Conservation (phyloP, 2,113 vertebrate species). For the Dinomys branickii region DNA sequence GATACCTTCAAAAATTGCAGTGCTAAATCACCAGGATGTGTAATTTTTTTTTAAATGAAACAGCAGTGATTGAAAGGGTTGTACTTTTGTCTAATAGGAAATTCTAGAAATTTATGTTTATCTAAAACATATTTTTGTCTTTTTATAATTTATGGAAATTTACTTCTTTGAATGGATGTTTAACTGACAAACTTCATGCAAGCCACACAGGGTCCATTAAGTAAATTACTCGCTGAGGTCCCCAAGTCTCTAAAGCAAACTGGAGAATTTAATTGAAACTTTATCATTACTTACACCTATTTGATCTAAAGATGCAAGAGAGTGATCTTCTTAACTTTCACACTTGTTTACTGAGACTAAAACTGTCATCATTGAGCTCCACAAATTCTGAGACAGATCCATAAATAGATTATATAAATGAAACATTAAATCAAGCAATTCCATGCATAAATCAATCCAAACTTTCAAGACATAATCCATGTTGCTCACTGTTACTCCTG, state of each 20-base stretch:
- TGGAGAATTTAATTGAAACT: constrained; percentile 76
- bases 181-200: constrained; percentile 42
- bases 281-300: constrained; percentile 40
- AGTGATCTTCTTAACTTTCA: constrained; percentile 49
- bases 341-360: background rate
- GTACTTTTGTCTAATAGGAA: background rate
- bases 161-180: background rate
- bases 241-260: constrained; percentile 67
- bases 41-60: constrained; percentile 4
- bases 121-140: background rate
- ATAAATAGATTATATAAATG: background rate
- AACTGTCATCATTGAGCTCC: background rate
- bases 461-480: background rate
- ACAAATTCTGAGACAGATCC: background rate
- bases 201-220: background rate
- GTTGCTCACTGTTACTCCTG: background rate
- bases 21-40: background rate
- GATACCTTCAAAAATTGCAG: background rate
- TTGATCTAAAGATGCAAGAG: constrained; percentile 59
- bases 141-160: constrained; percentile 34
- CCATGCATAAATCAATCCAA: background rate
- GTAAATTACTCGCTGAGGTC: constrained; percentile 50
- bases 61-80: background rate
- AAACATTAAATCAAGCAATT: constrained; percentile 7
- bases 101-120: constrained; percentile 27